Evolutionary conservation across 2,888 invertebrate genomes (phyloP).

Genomic region (Chymomyza fuscimana): DNA sequence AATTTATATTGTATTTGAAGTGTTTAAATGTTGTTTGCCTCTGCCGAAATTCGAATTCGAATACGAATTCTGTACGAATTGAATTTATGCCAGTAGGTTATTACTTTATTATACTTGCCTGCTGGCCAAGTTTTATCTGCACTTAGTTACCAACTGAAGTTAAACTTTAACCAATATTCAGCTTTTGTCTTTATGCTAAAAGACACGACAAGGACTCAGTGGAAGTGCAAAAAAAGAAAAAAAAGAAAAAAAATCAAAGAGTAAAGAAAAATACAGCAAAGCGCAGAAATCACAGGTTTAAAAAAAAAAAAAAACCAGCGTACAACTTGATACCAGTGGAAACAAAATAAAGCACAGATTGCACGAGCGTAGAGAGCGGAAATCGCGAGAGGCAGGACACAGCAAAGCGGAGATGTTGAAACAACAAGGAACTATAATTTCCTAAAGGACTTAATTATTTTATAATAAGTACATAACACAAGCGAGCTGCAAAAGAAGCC

Average conservation of each 20-base stretch:
- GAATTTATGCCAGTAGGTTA: background rate
- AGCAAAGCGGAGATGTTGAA: slow-evolving; percentile 22
- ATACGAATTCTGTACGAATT: background rate
- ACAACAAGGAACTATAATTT: slow-evolving; percentile 70
- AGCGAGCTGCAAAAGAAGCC: slow-evolving; percentile 13
- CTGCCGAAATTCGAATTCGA: background rate
- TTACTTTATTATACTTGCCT: background rate
- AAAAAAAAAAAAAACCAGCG: slow-evolving; percentile 24
- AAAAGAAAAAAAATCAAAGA: background rate
- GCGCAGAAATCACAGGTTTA: slow-evolving; percentile 31
- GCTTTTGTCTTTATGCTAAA: background rate
- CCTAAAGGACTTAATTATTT: slow-evolving; percentile 77
- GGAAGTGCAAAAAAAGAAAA: background rate
- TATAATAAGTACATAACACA: slow-evolving; percentile 74
- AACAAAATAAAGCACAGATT: slow-evolving; percentile 40
- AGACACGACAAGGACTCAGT: background rate
- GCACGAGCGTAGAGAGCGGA: slow-evolving; percentile 27
- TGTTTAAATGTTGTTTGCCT: slow-evolving; percentile 46
- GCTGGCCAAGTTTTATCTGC: background rate
- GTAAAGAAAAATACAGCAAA: background rate
- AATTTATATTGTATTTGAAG: slow-evolving; percentile 68
- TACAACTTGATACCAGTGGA: background rate
- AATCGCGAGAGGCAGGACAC: slow-evolving; percentile 27
- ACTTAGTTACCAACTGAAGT: background rate
- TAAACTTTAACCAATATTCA: background rate